These are phyloP conservation scores for Delichon dasypus DNA, from an alignment of 2,797 vertebrate genomes.

Conservation along the genomic window DNA sequence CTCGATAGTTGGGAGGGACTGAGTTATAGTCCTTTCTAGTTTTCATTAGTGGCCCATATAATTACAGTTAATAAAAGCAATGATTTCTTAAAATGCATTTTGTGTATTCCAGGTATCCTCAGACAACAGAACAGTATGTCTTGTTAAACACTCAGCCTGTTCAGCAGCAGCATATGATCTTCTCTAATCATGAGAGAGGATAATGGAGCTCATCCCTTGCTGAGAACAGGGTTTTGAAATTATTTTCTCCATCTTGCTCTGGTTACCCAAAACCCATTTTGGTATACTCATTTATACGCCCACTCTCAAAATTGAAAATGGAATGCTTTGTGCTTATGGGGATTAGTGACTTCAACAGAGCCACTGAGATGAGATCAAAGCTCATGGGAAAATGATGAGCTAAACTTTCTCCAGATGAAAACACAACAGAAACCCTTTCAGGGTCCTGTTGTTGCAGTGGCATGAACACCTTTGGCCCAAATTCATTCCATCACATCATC, in stretches of 20 bases:
- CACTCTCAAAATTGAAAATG: constrained; percentile 9
- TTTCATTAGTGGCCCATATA: background rate
- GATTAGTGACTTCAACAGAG: constrained; percentile 26
- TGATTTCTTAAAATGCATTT: constrained; percentile 1
- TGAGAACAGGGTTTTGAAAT: background rate
- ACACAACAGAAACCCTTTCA: background rate
- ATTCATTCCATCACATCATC: background rate
- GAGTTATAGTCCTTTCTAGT: background rate
- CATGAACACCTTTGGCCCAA: background rate
- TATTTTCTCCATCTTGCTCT: background rate
- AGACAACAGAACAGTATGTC: background rate
- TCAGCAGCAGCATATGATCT: background rate
- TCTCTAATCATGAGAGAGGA: background rate
- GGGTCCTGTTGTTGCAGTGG: background rate
- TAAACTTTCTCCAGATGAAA: background rate
- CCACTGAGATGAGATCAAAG: constrained; percentile 20
- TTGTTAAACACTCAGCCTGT: background rate
- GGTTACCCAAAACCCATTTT: background rate
- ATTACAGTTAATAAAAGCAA: constrained; percentile 6
- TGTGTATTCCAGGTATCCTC: background rate
- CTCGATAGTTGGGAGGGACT: background rate
- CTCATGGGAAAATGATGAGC: constrained; percentile 1
- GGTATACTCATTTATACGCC: background rate
- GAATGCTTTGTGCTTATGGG: background rate
- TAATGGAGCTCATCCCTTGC: background rate